Evolutionary conservation across 1,140 invertebrate species (phyloP), one percentile per base, ranked within the genome.

Genomic region (Chrysoperla carnea): DNA sequence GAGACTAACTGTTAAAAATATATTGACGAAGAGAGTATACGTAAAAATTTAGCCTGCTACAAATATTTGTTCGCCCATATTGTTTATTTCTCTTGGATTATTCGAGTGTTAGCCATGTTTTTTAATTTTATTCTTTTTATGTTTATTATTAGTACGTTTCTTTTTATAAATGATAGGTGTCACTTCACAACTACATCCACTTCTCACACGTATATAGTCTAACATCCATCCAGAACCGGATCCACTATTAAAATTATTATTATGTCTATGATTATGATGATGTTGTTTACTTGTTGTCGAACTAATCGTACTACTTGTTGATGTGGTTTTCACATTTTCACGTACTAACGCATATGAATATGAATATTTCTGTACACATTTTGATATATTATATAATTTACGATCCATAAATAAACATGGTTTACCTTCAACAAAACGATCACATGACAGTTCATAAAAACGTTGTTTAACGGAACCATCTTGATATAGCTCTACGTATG

Each of bases 321-420:
- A 2, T 37, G 11, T 37, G 4, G 14, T 13, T 37, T 12, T 37
- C 2, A 17, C 45, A 13, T 29, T 15, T 47, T 70, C 65, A 48
- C 69, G 66, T 17, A 88, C 78, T 42, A 89, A 69, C 9, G 85
- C 86, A 60, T 89, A 91, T 1, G 78, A 75, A 55, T 80, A 89
- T n/a, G 80, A 81, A 60, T 80, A 84, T 58, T 80, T 78, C 59
- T 89, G 85, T 8, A 82, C 75, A 62, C 86, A 91, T 50, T 69
- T 66, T 5, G 84, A 85, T 39, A 74, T 70, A 47, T 73, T 73
- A 52, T 69, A 69, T 17, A 81, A 62, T 41, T 73, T 69, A 9
- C 70, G 66, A 57, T 85, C 76, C 45, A 87, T 67, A 61, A 82
- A 87, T 31, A 74, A 61, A 57, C 85, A 89, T 1, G 80, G 81